phyloP scores from a whole-genome alignment of 1,140 invertebrate species.

The Venturia canescens region DNA sequence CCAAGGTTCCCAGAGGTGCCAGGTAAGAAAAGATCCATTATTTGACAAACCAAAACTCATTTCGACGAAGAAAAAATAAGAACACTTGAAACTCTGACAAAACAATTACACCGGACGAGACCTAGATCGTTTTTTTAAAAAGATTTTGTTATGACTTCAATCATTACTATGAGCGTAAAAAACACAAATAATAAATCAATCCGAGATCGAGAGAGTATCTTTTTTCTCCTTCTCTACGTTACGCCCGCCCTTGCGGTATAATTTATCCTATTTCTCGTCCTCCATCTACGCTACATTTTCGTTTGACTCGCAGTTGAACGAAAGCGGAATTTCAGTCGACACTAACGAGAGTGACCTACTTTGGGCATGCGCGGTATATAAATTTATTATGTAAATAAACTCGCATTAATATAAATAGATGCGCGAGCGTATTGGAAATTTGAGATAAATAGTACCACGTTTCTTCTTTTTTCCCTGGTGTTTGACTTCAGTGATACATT shows the following conservation, averaged over 20 bases:
- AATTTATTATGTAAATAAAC: conserved; percentile 31
- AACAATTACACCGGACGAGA: too few relatives aligned
- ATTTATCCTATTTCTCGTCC: conserved; percentile 39
- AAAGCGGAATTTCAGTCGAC: conserved; percentile 59
- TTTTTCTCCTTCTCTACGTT: not conserved
- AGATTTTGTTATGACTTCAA: too few relatives aligned
- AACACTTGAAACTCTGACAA: not conserved
- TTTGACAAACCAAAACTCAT: too few relatives aligned
- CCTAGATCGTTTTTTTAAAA: too few relatives aligned
- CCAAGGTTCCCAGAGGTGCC: conserved; percentile 88
- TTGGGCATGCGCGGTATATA: conserved; percentile 47
- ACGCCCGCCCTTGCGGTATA: not conserved
- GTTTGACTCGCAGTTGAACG: conserved; percentile 40
- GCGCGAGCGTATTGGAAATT: not conserved
- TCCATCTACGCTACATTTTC: not conserved
- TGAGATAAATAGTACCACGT: not conserved
- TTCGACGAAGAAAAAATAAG: too few relatives aligned
- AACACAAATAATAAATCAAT: not conserved
- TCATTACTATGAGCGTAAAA: too few relatives aligned
- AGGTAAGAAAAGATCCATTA: conserved; percentile 76
- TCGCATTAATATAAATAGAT: conserved; percentile 21
- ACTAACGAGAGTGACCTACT: conserved; percentile 71
- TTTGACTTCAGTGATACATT: too few relatives aligned
- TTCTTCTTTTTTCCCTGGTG: too few relatives aligned
- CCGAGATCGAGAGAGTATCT: not conserved